Conservation (phyloP, 2,888 invertebrate genomes). For the Unio pictorum region DNA sequence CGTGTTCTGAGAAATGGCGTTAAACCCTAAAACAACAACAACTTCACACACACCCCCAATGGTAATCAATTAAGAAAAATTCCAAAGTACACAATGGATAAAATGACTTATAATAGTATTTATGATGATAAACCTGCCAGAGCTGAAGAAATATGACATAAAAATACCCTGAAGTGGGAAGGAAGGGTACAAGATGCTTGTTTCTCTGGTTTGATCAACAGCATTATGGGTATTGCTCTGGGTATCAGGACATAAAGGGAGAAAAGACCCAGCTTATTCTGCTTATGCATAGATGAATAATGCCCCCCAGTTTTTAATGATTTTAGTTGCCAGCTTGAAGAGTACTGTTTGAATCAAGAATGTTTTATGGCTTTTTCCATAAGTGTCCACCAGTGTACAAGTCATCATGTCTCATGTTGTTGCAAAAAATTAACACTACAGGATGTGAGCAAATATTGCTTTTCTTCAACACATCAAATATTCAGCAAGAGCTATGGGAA, state of each 20-base stretch:
- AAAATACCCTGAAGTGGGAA: not conserved
- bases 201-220: slow-evolving; percentile 7
- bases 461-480: slow-evolving; percentile 9
- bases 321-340: slow-evolving; percentile 12
- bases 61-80: not conserved
- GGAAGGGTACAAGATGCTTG: slow-evolving; percentile 4
- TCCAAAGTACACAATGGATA: not conserved
- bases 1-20: no score
- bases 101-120: not conserved
- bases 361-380: slow-evolving; percentile 9
- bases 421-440: slow-evolving; percentile 6
- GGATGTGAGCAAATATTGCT: slow-evolving; percentile 10
- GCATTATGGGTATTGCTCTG: slow-evolving; percentile 8
- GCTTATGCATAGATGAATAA: slow-evolving; percentile 6
- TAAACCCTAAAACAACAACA: no score
- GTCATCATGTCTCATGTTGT: slow-evolving; percentile 4
- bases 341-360: slow-evolving; percentile 15
- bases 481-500: slow-evolving; percentile 5
- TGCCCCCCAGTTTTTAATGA: slow-evolving; percentile 12
- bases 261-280: slow-evolving; percentile 6
- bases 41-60: not conserved
- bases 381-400: slow-evolving; percentile 4
- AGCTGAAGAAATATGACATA: not conserved
- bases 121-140: not conserved
- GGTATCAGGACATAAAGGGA: not conserved